These are phyloP conservation scores for Lophura swinhoii DNA, from an alignment of 2,797 vertebrate genomes.

Conservation along the genomic window DNA sequence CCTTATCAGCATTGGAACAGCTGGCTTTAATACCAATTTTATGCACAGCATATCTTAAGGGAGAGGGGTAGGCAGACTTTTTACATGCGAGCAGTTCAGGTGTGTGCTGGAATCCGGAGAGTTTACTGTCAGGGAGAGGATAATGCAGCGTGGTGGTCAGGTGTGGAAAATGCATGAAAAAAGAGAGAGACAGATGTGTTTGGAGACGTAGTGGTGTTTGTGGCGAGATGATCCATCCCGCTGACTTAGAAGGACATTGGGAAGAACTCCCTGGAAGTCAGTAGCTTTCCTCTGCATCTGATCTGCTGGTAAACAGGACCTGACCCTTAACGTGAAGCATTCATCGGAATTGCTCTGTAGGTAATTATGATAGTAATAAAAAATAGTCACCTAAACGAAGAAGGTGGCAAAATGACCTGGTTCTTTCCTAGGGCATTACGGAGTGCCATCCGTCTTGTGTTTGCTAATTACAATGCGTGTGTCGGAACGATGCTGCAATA, in stretches of 20 bases:
- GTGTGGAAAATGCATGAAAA: neutral
- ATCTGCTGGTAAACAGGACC: neutral
- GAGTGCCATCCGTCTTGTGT: neutral
- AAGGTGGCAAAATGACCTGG: neutral
- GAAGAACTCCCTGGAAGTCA: conserved; percentile 50
- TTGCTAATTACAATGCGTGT: neutral
- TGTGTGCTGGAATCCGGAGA: conserved; percentile 48
- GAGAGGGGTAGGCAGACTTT: neutral
- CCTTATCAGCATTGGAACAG: neutral
- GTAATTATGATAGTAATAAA: neutral
- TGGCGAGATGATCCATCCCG: neutral
- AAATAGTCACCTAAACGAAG: neutral
- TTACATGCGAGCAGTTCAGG: neutral
- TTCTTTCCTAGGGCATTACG: neutral
- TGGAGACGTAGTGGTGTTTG: neutral
- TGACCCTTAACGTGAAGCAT: neutral
- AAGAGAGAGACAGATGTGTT: neutral
- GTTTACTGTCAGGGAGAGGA: neutral
- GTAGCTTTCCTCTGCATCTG: conserved; percentile 9
- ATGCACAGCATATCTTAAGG: neutral
- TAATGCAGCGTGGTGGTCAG: neutral
- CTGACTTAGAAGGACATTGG: neutral
- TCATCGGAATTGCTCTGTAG: neutral
- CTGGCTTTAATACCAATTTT: neutral
- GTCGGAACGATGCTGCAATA: neutral